Conservation (phyloP, 2,888 invertebrate species). For the Cremastinae sp. region DNA sequence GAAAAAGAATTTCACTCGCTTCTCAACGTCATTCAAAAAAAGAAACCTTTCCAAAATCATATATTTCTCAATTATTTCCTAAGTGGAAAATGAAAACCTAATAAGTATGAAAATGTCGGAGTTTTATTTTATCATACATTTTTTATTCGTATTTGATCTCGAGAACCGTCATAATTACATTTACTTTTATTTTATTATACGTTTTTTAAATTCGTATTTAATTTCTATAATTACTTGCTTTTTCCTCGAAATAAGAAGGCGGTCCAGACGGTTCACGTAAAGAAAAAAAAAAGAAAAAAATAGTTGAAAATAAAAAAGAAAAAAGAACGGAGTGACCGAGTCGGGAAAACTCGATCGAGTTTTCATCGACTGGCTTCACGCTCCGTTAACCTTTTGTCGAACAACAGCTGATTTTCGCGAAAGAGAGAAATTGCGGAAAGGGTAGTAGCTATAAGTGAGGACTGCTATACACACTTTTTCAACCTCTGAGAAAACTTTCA, state of each 20-base stretch:
- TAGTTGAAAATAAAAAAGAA: conserved; percentile 7
- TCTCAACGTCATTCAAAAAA: not conserved
- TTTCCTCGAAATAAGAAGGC: not conserved
- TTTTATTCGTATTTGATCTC: too few species aligned
- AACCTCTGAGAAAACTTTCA: conserved; percentile 34
- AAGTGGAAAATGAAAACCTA: too few species aligned
- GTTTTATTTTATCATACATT: too few species aligned
- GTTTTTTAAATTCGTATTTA: too few species aligned
- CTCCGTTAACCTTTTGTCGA: conserved; percentile 25
- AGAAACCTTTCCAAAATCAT: not conserved
- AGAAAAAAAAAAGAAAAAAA: conserved; percentile 21
- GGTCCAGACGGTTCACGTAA: conserved; percentile 21
- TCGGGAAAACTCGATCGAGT: not conserved
- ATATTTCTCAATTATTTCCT: too few species aligned
- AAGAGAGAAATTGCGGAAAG: not conserved
- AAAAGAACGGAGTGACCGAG: conserved; percentile 28
- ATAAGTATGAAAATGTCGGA: too few species aligned
- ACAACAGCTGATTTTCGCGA: conserved; percentile 21
- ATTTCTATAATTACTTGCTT: not conserved
- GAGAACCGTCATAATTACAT: too few species aligned
- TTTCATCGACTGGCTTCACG: conserved; percentile 40
- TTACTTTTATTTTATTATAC: too few species aligned
- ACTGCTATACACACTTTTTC: conserved; percentile 7
- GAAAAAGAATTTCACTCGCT: conserved; percentile 13
- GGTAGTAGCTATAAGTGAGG: too few species aligned